Evolutionary conservation across 2,797 vertebrate genomes (phyloP).

Genomic region (Siniperca undulata): DNA sequence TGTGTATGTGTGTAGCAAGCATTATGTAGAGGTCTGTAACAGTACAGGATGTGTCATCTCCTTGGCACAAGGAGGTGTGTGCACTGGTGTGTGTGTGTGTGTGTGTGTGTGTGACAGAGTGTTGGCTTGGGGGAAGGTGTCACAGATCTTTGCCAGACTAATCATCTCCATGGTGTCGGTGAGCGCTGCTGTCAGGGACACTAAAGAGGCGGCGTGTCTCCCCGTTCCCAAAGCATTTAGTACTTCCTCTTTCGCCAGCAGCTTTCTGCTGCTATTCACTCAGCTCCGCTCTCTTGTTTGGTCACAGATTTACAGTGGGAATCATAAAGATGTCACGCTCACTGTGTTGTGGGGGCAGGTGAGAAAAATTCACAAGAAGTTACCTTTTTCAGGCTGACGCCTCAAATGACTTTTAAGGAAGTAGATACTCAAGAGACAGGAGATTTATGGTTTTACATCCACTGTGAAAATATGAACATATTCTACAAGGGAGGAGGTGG

Average conservation of each 20-base stretch:
- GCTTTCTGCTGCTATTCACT: conserved; percentile 64
- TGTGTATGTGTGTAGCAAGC: conserved; percentile 54
- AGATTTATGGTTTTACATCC: conserved; percentile 72
- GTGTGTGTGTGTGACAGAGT: conserved; percentile 69
- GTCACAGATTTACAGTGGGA: conserved; percentile 76
- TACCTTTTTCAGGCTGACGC: conserved; percentile 67
- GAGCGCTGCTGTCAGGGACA: conserved; percentile 86
- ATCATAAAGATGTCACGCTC: conserved; percentile 77
- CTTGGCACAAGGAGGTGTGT: conserved; percentile 83
- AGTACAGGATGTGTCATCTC: conserved; percentile 84
- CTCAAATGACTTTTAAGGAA: conserved; percentile 73
- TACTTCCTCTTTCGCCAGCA: conserved; percentile 84
- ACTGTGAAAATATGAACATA: conserved; percentile 47
- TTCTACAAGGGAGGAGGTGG: background rate
- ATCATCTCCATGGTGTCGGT: conserved; percentile 84
- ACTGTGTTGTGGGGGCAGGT: conserved; percentile 50
- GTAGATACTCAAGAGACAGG: conserved; percentile 42
- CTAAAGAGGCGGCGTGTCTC: conserved; percentile 85
- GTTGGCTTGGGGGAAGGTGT: conserved; percentile 84
- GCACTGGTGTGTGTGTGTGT: conserved; percentile 68
- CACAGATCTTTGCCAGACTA: conserved; percentile 85
- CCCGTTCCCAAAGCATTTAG: conserved; percentile 82
- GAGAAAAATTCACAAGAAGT: conserved; percentile 78
- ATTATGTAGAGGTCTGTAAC: conserved; percentile 76
- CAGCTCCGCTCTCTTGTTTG: conserved; percentile 64